A percentile compares a stretch with the other conserved stretches of the same genome.
These are phyloP conservation scores for Copsychus sechellarum DNA, from an alignment of 2,113 vertebrate species.

Conservation along the genomic window DNA sequence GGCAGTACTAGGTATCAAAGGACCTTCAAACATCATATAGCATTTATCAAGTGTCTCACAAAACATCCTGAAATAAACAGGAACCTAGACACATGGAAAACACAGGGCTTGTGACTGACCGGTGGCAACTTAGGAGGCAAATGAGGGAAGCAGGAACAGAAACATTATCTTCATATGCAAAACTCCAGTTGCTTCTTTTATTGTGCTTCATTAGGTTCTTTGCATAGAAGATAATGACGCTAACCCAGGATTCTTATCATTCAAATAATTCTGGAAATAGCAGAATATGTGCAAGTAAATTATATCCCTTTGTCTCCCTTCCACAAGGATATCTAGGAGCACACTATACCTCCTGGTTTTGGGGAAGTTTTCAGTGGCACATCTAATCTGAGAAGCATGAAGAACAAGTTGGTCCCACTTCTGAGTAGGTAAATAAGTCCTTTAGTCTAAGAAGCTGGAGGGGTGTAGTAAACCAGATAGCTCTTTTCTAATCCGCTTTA, in stretches of 20 bases:
- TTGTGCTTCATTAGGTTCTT: neutral
- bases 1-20: neutral
- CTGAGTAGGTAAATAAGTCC: neutral
- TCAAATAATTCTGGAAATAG: neutral
- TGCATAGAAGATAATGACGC: neutral
- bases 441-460: neutral
- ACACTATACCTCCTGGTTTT: neutral
- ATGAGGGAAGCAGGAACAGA: neutral
- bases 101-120: neutral
- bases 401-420: neutral
- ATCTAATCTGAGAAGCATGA: neutral
- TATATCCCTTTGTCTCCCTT: neutral
- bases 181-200: neutral
- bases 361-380: neutral
- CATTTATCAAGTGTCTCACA: neutral
- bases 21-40: neutral
- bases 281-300: neutral
- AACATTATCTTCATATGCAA: neutral
- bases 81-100: neutral
- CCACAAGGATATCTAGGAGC: neutral
- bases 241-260: neutral
- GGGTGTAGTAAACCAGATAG: neutral
- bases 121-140: neutral
- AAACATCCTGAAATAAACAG: neutral
- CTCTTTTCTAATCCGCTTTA: neutral